Conservation (phyloP, 2,888 invertebrate genomes). For the Chrysolina oricalcia region DNA sequence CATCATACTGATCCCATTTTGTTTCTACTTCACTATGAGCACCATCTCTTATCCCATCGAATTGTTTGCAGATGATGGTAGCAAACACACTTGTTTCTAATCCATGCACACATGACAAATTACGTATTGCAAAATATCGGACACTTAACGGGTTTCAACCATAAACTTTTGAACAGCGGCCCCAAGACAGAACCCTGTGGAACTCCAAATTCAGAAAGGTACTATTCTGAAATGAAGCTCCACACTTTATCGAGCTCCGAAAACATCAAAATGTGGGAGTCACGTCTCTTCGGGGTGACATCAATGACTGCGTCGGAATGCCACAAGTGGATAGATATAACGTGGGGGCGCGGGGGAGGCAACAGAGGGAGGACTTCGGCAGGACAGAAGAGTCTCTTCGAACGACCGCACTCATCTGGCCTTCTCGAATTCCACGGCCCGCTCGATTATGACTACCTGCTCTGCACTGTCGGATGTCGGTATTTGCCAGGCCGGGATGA, state of each 20-base stretch:
- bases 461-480: not conserved
- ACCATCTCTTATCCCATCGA: too few relatives aligned
- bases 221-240: too few relatives aligned
- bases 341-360: not conserved
- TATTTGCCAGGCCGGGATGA: not conserved
- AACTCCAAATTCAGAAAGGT: too few relatives aligned
- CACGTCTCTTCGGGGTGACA: not conserved
- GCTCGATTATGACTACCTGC: constrained; percentile 17
- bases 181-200: too few relatives aligned
- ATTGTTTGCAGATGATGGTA: too few relatives aligned
- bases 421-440: constrained; percentile 7
- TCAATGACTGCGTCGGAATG: constrained; percentile 7
- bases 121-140: too few relatives aligned
- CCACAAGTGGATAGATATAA: constrained; percentile 1
- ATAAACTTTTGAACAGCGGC: too few relatives aligned
- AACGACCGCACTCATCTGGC: not conserved
- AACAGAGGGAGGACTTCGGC: not conserved
- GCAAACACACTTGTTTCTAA: too few relatives aligned
- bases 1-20: too few relatives aligned
- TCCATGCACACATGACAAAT: too few relatives aligned
- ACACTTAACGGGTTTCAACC: too few relatives aligned
- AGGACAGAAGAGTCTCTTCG: not conserved
- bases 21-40: too few relatives aligned
- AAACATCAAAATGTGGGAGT: not conserved
- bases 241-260: not conserved